Base-by-base conservation (phyloP, 2,888 invertebrate genomes). In the Junonia oenone region DNA sequence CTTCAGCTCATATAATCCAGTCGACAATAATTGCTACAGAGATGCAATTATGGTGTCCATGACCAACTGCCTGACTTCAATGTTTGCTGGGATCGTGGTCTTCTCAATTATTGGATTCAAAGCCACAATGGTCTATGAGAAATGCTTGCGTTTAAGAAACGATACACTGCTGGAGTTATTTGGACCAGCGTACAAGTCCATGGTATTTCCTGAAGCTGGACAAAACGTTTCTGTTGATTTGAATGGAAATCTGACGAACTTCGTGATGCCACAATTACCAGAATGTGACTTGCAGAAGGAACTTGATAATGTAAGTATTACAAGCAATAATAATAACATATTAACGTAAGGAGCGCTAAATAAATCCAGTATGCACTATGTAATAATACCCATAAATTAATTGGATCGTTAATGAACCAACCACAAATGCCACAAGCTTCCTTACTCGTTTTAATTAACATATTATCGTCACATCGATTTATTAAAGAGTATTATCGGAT, bases 221-320 rank as follows among this genome's bases (percentile, higher is more conserved):
- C 78, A 91, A 45, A 68, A 86, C 45, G 83, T 93, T 45, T 91
- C 89, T 51, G 69, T 93, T 6, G 82, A 84, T 31, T 66, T 84
- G 0, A 91, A 91, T 47, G 92, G 91, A n/a, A 87, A 91, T 51
- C 70, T 93, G 9, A 91, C 91, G 1, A 90, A 86, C 38, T 76
- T 94, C 58, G 81, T 92, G 22, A 94, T 95, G 91, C 93, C 93
- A 0, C 85, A 91, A 50, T 73, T 96, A 64, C 95, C 95, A 0
- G 92, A 93, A 50, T 97, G 97, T 72, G 95, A 96, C 85, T 84
- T 97, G 63, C 92, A 97, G 72, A 94, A 96, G 75, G 97, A 97
- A 79, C 83, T 97, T 58, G 96, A 96, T 73, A 97, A 97, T 87
- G 97, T 97, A 83, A 94, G 94, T 92, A 33, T 45, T 17, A 14